These are phyloP conservation scores for Dendroctonus valens DNA, from an alignment of 1,140 invertebrate species.

Conservation along the genomic window DNA sequence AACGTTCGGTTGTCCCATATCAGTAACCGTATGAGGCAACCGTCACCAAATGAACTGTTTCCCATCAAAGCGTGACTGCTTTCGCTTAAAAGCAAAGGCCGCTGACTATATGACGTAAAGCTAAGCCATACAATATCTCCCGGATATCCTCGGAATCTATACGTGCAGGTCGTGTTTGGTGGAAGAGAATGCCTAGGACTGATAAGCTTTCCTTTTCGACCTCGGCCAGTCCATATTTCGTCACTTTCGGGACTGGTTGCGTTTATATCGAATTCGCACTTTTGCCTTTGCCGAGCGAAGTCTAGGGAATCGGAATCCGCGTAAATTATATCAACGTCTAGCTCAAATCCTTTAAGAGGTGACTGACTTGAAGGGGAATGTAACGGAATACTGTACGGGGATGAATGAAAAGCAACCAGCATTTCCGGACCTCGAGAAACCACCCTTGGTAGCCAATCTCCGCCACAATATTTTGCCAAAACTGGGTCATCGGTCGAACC, in stretches of 20 bases:
- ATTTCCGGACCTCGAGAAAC: slow-evolving; percentile 72
- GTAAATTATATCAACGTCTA: slow-evolving; percentile 84
- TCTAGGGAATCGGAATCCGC: slow-evolving; percentile 78
- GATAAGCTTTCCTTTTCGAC: slow-evolving; percentile 63
- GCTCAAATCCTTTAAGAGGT: slow-evolving; percentile 71
- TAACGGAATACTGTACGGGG: slow-evolving; percentile 70
- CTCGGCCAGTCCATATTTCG: slow-evolving; percentile 53
- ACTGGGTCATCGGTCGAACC: slow-evolving; percentile 75
- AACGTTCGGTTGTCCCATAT: slow-evolving; percentile 60
- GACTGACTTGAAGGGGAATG: slow-evolving; percentile 56
- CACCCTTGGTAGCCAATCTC: slow-evolving; percentile 74
- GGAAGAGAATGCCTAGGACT: slow-evolving; percentile 81
- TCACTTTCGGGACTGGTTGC: slow-evolving; percentile 60
- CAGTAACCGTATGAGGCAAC: slow-evolving; percentile 61
- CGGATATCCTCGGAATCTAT: slow-evolving; percentile 74
- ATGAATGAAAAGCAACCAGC: slow-evolving; percentile 83
- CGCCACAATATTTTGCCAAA: slow-evolving; percentile 83
- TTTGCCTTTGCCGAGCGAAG: slow-evolving; percentile 59
- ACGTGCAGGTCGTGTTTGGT: slow-evolving; percentile 81
- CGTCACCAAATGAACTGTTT: slow-evolving; percentile 44
- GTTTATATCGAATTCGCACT: slow-evolving; percentile 71
- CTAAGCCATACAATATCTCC: slow-evolving; percentile 84
- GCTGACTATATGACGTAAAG: slow-evolving; percentile 78
- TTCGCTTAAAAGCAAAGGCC: slow-evolving; percentile 59
- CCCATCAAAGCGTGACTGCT: slow-evolving; percentile 43